phyloP scores from a whole-genome alignment of 92 coral and sea anemone species.

The Porites evermanni region DNA sequence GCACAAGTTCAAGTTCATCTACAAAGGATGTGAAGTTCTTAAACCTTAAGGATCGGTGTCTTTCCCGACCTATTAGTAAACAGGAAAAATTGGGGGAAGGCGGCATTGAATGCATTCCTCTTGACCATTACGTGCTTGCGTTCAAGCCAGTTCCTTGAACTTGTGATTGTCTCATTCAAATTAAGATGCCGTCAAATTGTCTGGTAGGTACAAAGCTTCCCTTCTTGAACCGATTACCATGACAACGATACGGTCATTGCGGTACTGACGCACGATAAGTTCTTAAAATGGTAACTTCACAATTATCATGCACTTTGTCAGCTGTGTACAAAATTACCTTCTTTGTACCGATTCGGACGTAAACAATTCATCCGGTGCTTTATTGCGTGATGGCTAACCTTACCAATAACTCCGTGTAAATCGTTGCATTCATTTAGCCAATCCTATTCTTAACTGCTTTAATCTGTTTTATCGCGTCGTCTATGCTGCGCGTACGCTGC shows the following conservation, averaged over 20 bases:
- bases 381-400: conserved; percentile 27
- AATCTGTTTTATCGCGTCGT: conserved; percentile 9
- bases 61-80: neutral
- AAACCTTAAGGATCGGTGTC: neutral
- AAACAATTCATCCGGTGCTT: neutral
- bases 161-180: neutral
- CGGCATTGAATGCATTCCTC: neutral
- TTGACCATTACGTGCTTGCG: conserved; percentile 13
- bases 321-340: neutral
- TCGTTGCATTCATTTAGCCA: neutral
- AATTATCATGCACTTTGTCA: neutral
- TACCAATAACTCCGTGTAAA: neutral
- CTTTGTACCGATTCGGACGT: neutral
- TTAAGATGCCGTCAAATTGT: conserved; percentile 10
- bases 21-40: neutral
- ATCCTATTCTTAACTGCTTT: neutral
- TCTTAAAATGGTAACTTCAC: conserved; percentile 3
- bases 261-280: conserved; percentile 8
- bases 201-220: neutral
- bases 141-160: neutral
- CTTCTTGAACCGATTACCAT: conserved; percentile 1
- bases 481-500: neutral
- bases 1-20: neutral
- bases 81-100: neutral
- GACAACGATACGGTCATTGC: neutral